A percentile compares a stretch with the other conserved stretches of the same genome.
These are phyloP conservation scores for Timandra comae DNA, from an alignment of 2,888 invertebrate genomes.

Conservation along the genomic window DNA sequence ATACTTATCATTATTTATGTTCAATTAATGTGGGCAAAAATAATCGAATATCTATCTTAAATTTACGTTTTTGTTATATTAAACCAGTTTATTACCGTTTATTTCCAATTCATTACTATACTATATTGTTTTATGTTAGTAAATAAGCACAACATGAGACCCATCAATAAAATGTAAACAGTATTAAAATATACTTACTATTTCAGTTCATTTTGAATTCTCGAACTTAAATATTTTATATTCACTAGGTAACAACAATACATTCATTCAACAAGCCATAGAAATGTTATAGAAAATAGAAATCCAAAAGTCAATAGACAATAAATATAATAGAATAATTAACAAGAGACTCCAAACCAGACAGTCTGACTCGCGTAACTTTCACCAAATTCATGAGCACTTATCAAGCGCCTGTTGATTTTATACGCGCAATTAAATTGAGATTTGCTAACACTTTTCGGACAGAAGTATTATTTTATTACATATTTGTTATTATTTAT, in stretches of 20 bases:
- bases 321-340: constrained; percentile 39
- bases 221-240: too few species aligned
- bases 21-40: too few species aligned
- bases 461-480: constrained; percentile 29
- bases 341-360: constrained; percentile 46
- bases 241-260: constrained; percentile 6
- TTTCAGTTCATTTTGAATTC: neutral
- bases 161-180: neutral
- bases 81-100: too few species aligned
- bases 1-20: too few species aligned
- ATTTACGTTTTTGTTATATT: too few species aligned
- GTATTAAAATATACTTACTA: neutral
- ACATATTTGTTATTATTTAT: constrained; percentile 20
- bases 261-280: constrained; percentile 27
- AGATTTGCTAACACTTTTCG: constrained; percentile 26
- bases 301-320: constrained; percentile 31
- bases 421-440: constrained; percentile 39
- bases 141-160: too few species aligned
- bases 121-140: neutral
- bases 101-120: neutral
- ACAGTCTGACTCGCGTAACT: constrained; percentile 38
- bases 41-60: too few species aligned
- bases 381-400: constrained; percentile 36
- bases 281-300: constrained; percentile 29
- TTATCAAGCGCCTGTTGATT: constrained; percentile 59